Conservation (phyloP, 1,140 invertebrate species). For the Drosophila obscura region DNA sequence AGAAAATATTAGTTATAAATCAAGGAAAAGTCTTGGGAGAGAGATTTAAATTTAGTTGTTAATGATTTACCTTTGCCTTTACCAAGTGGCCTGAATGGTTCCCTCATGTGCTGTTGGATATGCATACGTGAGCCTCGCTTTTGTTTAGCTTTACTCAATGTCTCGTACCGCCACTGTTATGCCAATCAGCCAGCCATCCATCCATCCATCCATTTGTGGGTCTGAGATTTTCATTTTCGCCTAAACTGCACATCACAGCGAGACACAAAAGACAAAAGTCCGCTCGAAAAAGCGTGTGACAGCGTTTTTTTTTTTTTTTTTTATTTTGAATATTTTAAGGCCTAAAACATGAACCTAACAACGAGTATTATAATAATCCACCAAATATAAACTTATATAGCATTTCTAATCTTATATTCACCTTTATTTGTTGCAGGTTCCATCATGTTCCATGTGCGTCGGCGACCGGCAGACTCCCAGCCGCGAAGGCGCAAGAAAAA, state of each 20-base stretch:
- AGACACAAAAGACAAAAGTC: constrained; percentile 41
- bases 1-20: too few relatives aligned
- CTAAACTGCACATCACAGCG: constrained; percentile 45
- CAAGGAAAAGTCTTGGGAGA: too few relatives aligned
- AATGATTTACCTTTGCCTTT: too few relatives aligned
- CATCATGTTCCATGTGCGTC: constrained; percentile 96
- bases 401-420: background rate
- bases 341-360: constrained; percentile 48
- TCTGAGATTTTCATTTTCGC: constrained; percentile 24
- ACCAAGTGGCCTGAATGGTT: too few relatives aligned
- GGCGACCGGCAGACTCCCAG: constrained; percentile 94
- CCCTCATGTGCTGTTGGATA: too few relatives aligned
- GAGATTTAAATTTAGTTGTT: too few relatives aligned
- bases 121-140: too few relatives aligned
- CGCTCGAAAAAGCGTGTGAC: constrained; percentile 17
- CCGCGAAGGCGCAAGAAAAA: constrained; percentile 96
- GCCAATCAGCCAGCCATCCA: constrained; percentile 11
- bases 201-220: constrained; percentile 15
- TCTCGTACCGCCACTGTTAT: constrained; percentile 36
- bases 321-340: background rate
- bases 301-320: constrained; percentile 1
- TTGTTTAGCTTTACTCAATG: constrained; percentile 12
- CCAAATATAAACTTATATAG: background rate
- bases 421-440: constrained; percentile 87
- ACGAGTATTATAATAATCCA: constrained; percentile 23